Evolutionary conservation across 2,888 invertebrate genomes (phyloP).

Genomic region (Arge pagana): DNA sequence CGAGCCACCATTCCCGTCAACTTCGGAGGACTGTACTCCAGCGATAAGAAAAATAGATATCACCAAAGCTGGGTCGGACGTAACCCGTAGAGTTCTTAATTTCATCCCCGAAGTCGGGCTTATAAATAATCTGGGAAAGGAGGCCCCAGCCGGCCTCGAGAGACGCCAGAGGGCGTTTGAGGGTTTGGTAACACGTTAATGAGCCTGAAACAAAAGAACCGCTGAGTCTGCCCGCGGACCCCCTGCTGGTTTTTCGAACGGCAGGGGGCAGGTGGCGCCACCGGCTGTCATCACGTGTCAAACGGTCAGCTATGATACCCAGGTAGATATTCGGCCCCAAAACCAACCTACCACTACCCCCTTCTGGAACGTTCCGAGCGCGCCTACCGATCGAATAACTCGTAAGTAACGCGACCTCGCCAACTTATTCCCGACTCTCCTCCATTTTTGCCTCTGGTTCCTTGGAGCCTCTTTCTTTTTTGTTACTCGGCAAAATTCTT

Average conservation of each 20-base stretch:
- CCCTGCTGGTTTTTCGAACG: conserved; percentile 47
- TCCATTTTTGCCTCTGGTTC: too few relatives aligned
- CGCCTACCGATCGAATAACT: too few relatives aligned
- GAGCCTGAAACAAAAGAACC: conserved; percentile 57
- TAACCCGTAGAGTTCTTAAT: conserved; percentile 16
- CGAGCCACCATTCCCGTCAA: too few relatives aligned
- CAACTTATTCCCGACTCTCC: background rate
- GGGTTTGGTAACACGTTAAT: conserved; percentile 56
- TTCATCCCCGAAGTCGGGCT: conserved; percentile 10
- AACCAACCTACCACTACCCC: background rate
- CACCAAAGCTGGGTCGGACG: background rate
- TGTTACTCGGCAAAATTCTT: too few relatives aligned
- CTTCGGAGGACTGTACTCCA: too few relatives aligned
- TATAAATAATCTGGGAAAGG: conserved; percentile 10
- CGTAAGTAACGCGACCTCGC: conserved; percentile 3
- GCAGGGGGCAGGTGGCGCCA: conserved; percentile 58
- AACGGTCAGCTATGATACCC: conserved; percentile 42
- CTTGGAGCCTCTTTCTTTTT: too few relatives aligned
- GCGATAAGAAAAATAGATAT: conserved; percentile 16
- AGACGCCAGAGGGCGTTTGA: conserved; percentile 22
- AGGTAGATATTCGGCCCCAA: conserved; percentile 34
- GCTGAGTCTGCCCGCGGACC: conserved; percentile 33
- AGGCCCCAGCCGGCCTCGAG: background rate
- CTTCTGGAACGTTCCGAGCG: background rate
- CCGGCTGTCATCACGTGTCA: conserved; percentile 58